These are phyloP conservation scores for Valencia hispanica DNA, from an alignment of 2,797 vertebrate genomes.

Conservation along the genomic window DNA sequence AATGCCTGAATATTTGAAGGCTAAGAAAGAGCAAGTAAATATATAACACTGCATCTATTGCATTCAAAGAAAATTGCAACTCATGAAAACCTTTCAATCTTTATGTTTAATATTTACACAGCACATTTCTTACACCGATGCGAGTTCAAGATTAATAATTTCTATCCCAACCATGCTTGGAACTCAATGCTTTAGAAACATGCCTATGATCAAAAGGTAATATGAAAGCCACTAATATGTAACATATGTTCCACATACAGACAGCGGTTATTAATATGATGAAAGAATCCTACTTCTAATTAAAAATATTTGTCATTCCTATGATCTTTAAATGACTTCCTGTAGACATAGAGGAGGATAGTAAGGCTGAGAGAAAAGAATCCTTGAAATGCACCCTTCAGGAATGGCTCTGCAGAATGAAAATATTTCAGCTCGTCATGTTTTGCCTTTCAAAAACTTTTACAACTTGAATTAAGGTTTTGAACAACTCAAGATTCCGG, in stretches of 20 bases:
- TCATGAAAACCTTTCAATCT: constrained; percentile 22
- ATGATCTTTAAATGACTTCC: constrained; percentile 25
- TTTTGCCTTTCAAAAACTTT: constrained; percentile 33
- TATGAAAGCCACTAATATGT: constrained; percentile 48
- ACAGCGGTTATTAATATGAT: constrained; percentile 12
- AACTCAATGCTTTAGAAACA: constrained; percentile 44
- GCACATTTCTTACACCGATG: constrained; percentile 23
- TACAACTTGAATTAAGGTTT: constrained; percentile 37
- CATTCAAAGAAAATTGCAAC: not conserved
- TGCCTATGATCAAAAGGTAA: constrained; percentile 61
- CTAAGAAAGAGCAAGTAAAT: constrained; percentile 28
- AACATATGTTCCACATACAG: constrained; percentile 22
- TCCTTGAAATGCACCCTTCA: constrained; percentile 50
- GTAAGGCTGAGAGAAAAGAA: constrained; percentile 45
- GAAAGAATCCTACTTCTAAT: constrained; percentile 28
- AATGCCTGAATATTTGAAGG: constrained; percentile 24
- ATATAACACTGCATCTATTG: not conserved
- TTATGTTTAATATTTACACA: constrained; percentile 19
- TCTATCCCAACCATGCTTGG: constrained; percentile 52
- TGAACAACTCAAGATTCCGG: constrained; percentile 38
- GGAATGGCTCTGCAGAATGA: constrained; percentile 33
- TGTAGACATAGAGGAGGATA: constrained; percentile 24
- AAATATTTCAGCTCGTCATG: constrained; percentile 46
- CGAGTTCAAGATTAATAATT: constrained; percentile 37
- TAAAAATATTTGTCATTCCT: constrained; percentile 12